A percentile compares a stretch with the other conserved stretches of the same genome.
Conservation (phyloP, 1,140 invertebrate species). For the Drosophila serrata region DNA sequence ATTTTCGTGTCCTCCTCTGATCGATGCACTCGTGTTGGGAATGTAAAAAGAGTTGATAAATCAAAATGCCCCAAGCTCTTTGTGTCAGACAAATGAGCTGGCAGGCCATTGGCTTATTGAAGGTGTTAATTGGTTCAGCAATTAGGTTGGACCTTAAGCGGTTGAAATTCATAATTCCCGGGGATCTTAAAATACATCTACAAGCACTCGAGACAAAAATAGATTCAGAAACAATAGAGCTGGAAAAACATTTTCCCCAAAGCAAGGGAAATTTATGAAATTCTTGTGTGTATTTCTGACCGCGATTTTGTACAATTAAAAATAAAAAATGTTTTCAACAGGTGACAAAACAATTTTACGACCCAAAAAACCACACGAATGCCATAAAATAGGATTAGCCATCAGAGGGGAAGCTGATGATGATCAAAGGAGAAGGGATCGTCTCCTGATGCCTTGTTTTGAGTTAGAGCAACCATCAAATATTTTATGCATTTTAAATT, state of each 20-base stretch:
- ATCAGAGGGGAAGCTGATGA: slow-evolving; percentile 8
- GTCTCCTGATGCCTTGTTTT: slow-evolving; percentile 46
- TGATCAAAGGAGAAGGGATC: slow-evolving; percentile 16
- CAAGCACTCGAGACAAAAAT: slow-evolving; percentile 9
- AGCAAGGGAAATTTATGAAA: slow-evolving; percentile 60
- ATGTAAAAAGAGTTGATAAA: slow-evolving; percentile 84
- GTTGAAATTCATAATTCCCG: slow-evolving; percentile 54
- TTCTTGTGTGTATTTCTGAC: slow-evolving; percentile 34
- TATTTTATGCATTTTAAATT: slow-evolving; percentile 78
- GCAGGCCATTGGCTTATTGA: slow-evolving; percentile 24
- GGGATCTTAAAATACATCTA: slow-evolving; percentile 30
- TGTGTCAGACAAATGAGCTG: slow-evolving; percentile 61
- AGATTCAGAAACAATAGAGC: slow-evolving; percentile 1
- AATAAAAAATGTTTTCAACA: slow-evolving; percentile 80
- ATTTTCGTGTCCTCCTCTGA: slow-evolving; percentile 56
- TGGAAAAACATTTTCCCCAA: slow-evolving; percentile 21
- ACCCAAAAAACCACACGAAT: slow-evolving; percentile 49
- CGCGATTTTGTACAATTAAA: slow-evolving; percentile 58
- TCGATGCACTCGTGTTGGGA: slow-evolving; percentile 71
- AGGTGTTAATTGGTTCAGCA: slow-evolving; percentile 74
- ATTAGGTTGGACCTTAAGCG: slow-evolving; percentile 46
- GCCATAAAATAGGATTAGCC: slow-evolving; percentile 51
- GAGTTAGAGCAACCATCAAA: slow-evolving; percentile 50
- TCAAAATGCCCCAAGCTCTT: slow-evolving; percentile 63
- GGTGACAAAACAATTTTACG: slow-evolving; percentile 78